Percentiles rank a stretch among this genome's conserved stretches.
Evolutionary conservation across 37 sponge, comb jelly and placozoan species (phyloP).

Genomic region (Beroe ovata): DNA sequence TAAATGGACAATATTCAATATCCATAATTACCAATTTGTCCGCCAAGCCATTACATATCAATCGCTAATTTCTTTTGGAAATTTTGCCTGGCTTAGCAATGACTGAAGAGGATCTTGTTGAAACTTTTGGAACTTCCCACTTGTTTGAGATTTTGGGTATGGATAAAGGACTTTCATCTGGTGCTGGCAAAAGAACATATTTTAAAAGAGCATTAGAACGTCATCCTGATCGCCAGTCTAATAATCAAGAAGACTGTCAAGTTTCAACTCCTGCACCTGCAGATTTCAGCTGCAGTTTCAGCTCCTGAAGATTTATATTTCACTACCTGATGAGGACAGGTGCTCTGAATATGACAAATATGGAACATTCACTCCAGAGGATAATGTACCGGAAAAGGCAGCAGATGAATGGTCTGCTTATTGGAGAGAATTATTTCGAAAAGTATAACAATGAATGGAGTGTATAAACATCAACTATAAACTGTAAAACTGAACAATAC

Average conservation of each 20-base stretch:
- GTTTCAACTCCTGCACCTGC: slow-evolving; percentile 41
- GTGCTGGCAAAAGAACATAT: slow-evolving; percentile 12
- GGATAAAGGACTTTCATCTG: not conserved
- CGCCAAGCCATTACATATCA: too few species aligned
- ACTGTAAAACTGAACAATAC: not conserved
- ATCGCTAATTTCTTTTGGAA: too few species aligned
- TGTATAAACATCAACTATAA: not conserved
- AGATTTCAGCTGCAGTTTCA: too few species aligned
- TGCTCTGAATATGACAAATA: slow-evolving; percentile 5
- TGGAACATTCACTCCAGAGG: slow-evolving; percentile 25
- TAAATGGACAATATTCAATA: too few species aligned
- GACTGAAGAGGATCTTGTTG: slow-evolving; percentile 1
- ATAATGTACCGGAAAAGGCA: not conserved
- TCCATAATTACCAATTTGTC: too few species aligned
- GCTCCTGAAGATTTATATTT: not conserved
- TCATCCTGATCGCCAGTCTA: slow-evolving; percentile 42
- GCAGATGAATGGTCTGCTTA: not conserved
- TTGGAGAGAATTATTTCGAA: slow-evolving; percentile 1
- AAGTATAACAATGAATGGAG: not conserved
- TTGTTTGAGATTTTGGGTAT: slow-evolving; percentile 10
- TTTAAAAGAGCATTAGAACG: slow-evolving; percentile 36
- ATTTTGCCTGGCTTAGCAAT: too few species aligned
- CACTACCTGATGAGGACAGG: slow-evolving; percentile 6
- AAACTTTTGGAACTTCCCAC: slow-evolving; percentile 22
- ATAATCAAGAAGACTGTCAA: slow-evolving; percentile 46